A percentile compares a stretch with the other conserved stretches of the same genome.
Conservation (phyloP, 2,113 vertebrate genomes). For the Sturnira hondurensis region DNA sequence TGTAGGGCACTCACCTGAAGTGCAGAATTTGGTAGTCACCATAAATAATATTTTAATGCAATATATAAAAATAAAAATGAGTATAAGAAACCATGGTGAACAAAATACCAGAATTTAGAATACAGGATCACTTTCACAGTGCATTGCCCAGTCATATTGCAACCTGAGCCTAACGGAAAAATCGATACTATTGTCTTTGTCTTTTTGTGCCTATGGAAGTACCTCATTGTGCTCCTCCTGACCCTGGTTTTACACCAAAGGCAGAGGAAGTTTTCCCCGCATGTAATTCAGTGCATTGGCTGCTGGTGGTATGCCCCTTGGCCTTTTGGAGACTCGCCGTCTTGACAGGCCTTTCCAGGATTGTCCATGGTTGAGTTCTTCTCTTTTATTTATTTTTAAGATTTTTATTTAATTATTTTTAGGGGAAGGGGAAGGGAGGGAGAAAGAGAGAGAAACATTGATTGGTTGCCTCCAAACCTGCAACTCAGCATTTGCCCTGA, state of each 20-base stretch:
- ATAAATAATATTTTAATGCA: neutral
- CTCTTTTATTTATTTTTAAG: neutral
- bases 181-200: neutral
- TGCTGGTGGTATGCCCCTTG: neutral
- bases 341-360: neutral
- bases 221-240: neutral
- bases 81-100: neutral
- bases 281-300: neutral
- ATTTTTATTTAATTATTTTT: neutral
- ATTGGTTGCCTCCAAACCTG: too few species aligned
- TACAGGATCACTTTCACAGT: neutral
- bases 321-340: neutral
- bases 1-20: neutral
- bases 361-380: neutral
- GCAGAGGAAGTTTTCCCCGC: neutral
- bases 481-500: too few species aligned
- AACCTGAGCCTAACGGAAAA: neutral
- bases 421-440: too few species aligned
- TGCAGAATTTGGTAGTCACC: neutral
- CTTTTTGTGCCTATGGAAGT: neutral
- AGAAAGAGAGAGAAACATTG: too few species aligned
- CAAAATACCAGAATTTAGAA: constrained; percentile 7
- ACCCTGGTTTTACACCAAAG: neutral
- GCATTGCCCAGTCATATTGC: neutral
- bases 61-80: constrained; percentile 30